Percentiles rank a stretch among this genome's conserved stretches.
phyloP scores from a whole-genome alignment of 2,888 invertebrate species.

The Mechanitis mazaeus region DNA sequence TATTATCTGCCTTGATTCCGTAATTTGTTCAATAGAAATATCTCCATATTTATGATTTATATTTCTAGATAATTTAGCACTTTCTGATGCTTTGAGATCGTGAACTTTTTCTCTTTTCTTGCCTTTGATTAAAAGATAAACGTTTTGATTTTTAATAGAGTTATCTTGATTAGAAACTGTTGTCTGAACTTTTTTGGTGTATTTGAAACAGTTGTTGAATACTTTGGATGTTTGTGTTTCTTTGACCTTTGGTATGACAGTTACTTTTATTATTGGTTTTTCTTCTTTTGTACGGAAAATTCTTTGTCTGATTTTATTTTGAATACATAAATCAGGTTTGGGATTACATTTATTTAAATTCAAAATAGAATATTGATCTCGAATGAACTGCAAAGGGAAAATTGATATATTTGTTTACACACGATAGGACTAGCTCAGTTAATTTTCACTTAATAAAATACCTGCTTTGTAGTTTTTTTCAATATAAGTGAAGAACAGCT shows the following conservation, averaged over 20 bases:
- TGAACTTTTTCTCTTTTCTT: slow-evolving; percentile 45
- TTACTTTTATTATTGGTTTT: slow-evolving; percentile 52
- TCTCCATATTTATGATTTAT: slow-evolving; percentile 38
- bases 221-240: slow-evolving; percentile 36
- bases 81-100: slow-evolving; percentile 51
- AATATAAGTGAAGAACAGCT: slow-evolving; percentile 13
- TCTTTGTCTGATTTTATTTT: slow-evolving; percentile 9
- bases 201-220: slow-evolving; percentile 35
- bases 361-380: slow-evolving; percentile 35
- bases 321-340: slow-evolving; percentile 18
- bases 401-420: not conserved
- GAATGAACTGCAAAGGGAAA: slow-evolving; percentile 35
- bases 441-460: slow-evolving; percentile 1
- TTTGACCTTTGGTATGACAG: slow-evolving; percentile 45
- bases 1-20: slow-evolving; percentile 41
- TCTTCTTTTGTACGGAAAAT: slow-evolving; percentile 15
- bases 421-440: slow-evolving; percentile 7
- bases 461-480: slow-evolving; percentile 10
- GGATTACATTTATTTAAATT: slow-evolving; percentile 33
- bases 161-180: slow-evolving; percentile 48
- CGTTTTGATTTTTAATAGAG: slow-evolving; percentile 42
- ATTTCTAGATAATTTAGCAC: slow-evolving; percentile 39
- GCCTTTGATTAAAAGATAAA: slow-evolving; percentile 44
- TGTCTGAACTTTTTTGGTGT: slow-evolving; percentile 37
- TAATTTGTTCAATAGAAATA: slow-evolving; percentile 34